Evolutionary conservation across 2,113 vertebrate species (phyloP).

Genomic region (Polypterus senegalus): DNA sequence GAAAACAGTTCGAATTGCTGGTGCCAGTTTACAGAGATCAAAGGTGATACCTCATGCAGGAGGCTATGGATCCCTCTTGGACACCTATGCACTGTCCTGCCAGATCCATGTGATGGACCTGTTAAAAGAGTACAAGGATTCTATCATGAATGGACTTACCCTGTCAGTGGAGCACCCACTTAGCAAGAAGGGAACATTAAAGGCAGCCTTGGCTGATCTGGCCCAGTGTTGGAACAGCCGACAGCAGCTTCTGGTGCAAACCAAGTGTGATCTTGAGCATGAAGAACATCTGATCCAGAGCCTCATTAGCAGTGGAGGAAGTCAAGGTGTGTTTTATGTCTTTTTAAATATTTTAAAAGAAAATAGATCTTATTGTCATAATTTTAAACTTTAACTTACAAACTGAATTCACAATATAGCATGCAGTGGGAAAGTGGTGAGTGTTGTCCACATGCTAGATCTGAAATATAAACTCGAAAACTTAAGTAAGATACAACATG

Average conservation of each 20-base stretch:
- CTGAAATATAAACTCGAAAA: too few relatives aligned
- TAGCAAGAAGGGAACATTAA: constrained; percentile 28
- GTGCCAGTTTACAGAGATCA: constrained; percentile 38
- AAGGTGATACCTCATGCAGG: constrained; percentile 46
- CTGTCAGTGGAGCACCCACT: constrained; percentile 12
- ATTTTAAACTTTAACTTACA: too few relatives aligned
- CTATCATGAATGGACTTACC: constrained; percentile 22
- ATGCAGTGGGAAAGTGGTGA: too few relatives aligned
- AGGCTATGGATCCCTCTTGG: constrained; percentile 54
- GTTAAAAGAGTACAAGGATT: constrained; percentile 25
- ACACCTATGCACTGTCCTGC: constrained; percentile 45
- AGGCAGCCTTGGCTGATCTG: constrained; percentile 38
- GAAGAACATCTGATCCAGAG: constrained; percentile 35
- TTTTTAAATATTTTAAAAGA: background rate
- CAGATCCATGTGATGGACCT: constrained; percentile 36
- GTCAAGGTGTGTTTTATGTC: constrained; percentile 38
- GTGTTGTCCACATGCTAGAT: too few relatives aligned
- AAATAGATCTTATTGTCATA: too few relatives aligned
- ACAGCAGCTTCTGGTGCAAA: constrained; percentile 46
- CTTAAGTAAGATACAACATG: too few relatives aligned
- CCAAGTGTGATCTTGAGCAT: constrained; percentile 43
- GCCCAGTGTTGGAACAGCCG: constrained; percentile 41
- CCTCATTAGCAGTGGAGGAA: constrained; percentile 44
- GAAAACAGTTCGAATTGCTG: constrained; percentile 40
- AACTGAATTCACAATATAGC: too few relatives aligned